phyloP scores from a whole-genome alignment of 2,797 vertebrate species.

The Pagetopsis macropterus region DNA sequence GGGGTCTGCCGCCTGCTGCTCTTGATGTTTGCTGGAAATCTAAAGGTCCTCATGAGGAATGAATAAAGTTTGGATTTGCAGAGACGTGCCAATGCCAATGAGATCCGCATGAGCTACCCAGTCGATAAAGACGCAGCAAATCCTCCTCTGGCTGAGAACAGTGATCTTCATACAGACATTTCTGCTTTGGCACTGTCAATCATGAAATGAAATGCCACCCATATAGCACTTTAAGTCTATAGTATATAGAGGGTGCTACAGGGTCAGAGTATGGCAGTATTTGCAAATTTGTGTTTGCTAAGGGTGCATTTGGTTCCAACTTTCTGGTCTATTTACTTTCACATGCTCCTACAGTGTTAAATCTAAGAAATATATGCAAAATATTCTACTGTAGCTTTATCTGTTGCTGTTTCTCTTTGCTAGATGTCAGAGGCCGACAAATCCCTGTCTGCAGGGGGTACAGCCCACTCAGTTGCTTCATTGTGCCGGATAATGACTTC shows the following conservation, averaged over 20 bases:
- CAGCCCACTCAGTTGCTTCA: constrained; percentile 67
- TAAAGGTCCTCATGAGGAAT: constrained; percentile 76
- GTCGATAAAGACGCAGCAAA: constrained; percentile 40
- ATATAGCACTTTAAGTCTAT: constrained; percentile 10
- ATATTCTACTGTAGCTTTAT: constrained; percentile 16
- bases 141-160: constrained; percentile 47
- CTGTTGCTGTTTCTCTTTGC: constrained; percentile 38
- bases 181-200: constrained; percentile 37
- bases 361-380: constrained; percentile 7
- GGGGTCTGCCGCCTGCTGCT: constrained; percentile 38
- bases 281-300: constrained; percentile 12
- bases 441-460: constrained; percentile 35
- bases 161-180: constrained; percentile 49
- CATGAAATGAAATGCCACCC: constrained; percentile 46
- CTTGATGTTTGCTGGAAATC: constrained; percentile 62
- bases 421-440: constrained; percentile 46
- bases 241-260: constrained; percentile 8
- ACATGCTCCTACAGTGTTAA: background rate
- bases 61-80: constrained; percentile 67
- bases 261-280: background rate
- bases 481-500: constrained; percentile 80
- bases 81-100: constrained; percentile 55
- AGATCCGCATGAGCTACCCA: constrained; percentile 53
- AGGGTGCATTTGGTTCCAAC: background rate
- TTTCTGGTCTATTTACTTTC: background rate